Conservation (phyloP, 2,888 invertebrate genomes). For the Macropis europaea region DNA sequence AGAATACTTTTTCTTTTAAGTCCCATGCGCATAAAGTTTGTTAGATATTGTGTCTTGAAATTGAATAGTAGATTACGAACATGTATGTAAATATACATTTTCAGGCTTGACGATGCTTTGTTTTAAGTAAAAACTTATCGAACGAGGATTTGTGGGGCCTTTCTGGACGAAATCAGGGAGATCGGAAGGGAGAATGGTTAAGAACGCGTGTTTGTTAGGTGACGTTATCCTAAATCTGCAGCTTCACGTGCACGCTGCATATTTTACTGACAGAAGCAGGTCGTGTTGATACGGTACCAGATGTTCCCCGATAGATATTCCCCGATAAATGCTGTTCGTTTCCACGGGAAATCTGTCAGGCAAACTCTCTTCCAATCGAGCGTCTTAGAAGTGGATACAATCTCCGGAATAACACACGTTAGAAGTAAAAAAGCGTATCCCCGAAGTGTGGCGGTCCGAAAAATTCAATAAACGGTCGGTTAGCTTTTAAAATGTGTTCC, state of each 20-base stretch:
- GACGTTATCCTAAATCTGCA: conserved; percentile 34
- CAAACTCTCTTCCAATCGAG: conserved; percentile 45
- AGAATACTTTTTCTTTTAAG: too few relatives aligned
- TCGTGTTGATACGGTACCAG: conserved; percentile 60
- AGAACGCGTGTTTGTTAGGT: conserved; percentile 50
- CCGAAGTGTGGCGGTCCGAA: neutral
- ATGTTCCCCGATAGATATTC: conserved; percentile 53
- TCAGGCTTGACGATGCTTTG: too few relatives aligned
- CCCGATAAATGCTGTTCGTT: conserved; percentile 58
- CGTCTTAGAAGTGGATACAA: conserved; percentile 28
- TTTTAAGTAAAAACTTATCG: too few relatives aligned
- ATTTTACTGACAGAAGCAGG: conserved; percentile 64
- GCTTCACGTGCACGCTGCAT: conserved; percentile 25
- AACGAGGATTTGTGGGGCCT: too few relatives aligned
- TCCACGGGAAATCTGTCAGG: conserved; percentile 50
- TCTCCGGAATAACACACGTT: conserved; percentile 22
- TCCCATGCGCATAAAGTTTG: too few relatives aligned
- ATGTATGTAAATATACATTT: too few relatives aligned
- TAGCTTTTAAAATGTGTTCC: neutral
- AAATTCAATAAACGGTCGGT: neutral
- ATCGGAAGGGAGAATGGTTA: too few relatives aligned
- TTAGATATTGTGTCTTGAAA: too few relatives aligned
- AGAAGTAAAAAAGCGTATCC: neutral
- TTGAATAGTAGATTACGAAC: too few relatives aligned
- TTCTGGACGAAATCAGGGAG: too few relatives aligned